A percentile compares a stretch with the other conserved stretches of the same genome.
phyloP scores from a whole-genome alignment of 2,888 invertebrate species.

The Brenthis hecate region DNA sequence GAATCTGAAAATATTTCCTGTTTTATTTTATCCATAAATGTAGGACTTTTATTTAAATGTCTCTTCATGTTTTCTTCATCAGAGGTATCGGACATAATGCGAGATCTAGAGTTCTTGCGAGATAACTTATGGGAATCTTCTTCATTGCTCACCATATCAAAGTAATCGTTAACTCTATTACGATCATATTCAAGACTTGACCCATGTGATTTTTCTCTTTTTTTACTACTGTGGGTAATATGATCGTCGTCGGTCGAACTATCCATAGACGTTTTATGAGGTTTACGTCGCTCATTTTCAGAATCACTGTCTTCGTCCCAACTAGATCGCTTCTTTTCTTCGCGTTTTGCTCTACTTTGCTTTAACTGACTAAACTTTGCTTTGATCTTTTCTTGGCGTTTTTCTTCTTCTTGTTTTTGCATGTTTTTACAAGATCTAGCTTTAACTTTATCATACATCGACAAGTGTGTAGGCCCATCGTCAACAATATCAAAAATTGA shows the following conservation, averaged over 20 bases:
- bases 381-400: slow-evolving; percentile 91
- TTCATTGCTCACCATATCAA: slow-evolving; percentile 74
- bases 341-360: slow-evolving; percentile 92
- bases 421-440: slow-evolving; percentile 96
- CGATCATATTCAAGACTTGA: slow-evolving; percentile 62
- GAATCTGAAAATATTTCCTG: slow-evolving; percentile 81
- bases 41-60: slow-evolving; percentile 69
- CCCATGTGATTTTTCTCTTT: slow-evolving; percentile 73
- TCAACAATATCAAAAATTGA: slow-evolving; percentile 95
- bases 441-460: slow-evolving; percentile 99
- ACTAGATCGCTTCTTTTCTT: slow-evolving; percentile 94
- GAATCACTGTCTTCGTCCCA: slow-evolving; percentile 94
- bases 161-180: slow-evolving; percentile 76
- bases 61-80: slow-evolving; percentile 85
- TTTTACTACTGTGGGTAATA: slow-evolving; percentile 64
- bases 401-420: slow-evolving; percentile 95
- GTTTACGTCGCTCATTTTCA: slow-evolving; percentile 75
- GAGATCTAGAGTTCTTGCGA: slow-evolving; percentile 86
- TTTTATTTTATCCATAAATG: slow-evolving; percentile 72
- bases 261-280: slow-evolving; percentile 70
- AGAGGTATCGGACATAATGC: slow-evolving; percentile 90
- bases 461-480: slow-evolving; percentile 94
- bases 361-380: slow-evolving; percentile 94
- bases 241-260: slow-evolving; percentile 82
- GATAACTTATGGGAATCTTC: slow-evolving; percentile 82